phyloP scores from a whole-genome alignment of 2,888 invertebrate species.

The Cheilosia soror region DNA sequence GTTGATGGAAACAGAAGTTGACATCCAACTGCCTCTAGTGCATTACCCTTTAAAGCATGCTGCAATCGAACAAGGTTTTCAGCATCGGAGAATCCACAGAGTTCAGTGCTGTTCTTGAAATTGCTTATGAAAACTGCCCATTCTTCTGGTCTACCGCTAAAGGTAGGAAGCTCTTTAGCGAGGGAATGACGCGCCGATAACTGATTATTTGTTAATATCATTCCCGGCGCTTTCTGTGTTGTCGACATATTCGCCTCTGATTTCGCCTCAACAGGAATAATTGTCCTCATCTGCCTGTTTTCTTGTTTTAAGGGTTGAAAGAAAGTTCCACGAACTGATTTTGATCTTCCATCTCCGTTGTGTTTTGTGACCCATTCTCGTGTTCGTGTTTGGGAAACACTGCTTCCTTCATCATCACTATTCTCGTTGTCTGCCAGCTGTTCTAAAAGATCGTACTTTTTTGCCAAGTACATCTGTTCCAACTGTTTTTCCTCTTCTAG shows the following conservation, averaged over 20 bases:
- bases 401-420: neutral
- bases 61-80: conserved; percentile 41
- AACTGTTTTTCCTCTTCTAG: neutral
- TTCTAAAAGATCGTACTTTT: neutral
- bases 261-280: too few species aligned
- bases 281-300: too few species aligned
- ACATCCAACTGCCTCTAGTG: conserved; percentile 29
- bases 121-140: conserved; percentile 62
- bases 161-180: conserved; percentile 46
- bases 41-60: conserved; percentile 15
- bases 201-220: neutral
- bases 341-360: neutral
- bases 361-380: neutral
- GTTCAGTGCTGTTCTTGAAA: conserved; percentile 36
- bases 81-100: conserved; percentile 26
- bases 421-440: neutral
- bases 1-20: conserved; percentile 9
- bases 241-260: neutral
- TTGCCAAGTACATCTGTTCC: neutral
- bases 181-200: conserved; percentile 21
- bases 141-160: conserved; percentile 59
- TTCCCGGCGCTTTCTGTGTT: too few species aligned
- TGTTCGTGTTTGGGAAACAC: neutral
- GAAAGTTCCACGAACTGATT: neutral
- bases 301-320: neutral